A percentile compares a stretch with the other conserved stretches of the same genome.
Conservation (phyloP, 1,140 invertebrate species). For the Aphelinus certus region DNA sequence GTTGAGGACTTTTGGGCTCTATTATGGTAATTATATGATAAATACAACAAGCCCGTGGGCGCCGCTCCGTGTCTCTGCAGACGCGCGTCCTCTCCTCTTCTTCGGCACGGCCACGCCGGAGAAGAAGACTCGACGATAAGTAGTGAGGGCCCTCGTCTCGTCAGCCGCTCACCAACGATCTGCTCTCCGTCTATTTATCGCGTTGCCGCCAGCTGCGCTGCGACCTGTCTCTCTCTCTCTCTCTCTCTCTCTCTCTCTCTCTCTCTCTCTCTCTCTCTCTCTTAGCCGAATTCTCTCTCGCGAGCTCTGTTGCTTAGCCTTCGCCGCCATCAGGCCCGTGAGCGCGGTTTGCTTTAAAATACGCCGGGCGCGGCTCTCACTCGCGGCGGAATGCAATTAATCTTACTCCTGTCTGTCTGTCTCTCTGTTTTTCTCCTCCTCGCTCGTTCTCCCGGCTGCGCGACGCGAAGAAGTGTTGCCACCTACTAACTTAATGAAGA, state of each 20-base stretch:
- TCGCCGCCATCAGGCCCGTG: neutral
- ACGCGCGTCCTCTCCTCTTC: slow-evolving; percentile 41
- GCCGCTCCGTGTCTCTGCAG: slow-evolving; percentile 44
- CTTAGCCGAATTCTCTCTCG: too few species aligned
- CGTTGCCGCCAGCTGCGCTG: slow-evolving; percentile 35
- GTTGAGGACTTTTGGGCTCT: slow-evolving; percentile 56
- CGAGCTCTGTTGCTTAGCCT: too few species aligned
- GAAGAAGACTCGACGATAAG: slow-evolving; percentile 29
- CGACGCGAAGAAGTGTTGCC: slow-evolving; percentile 61
- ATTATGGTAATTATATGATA: slow-evolving; percentile 69
- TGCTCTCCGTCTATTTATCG: slow-evolving; percentile 3
- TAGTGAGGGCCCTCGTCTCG: slow-evolving; percentile 50
- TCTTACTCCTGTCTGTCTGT: slow-evolving; percentile 55
- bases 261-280: neutral
- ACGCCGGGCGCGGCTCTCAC: slow-evolving; percentile 47
- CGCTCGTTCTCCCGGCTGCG: neutral
- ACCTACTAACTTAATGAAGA: slow-evolving; percentile 62
- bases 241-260: slow-evolving; percentile 4
- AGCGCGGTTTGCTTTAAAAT: slow-evolving; percentile 63
- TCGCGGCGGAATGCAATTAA: slow-evolving; percentile 65
- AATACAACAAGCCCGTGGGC: slow-evolving; percentile 64
- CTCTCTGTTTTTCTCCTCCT: slow-evolving; percentile 25
- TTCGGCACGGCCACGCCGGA: slow-evolving; percentile 55
- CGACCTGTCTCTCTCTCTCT: slow-evolving; percentile 39
- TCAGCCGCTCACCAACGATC: slow-evolving; percentile 45